Base-by-base conservation (phyloP, 2,797 vertebrate genomes). In the Pachyuromys duprasi region DNA sequence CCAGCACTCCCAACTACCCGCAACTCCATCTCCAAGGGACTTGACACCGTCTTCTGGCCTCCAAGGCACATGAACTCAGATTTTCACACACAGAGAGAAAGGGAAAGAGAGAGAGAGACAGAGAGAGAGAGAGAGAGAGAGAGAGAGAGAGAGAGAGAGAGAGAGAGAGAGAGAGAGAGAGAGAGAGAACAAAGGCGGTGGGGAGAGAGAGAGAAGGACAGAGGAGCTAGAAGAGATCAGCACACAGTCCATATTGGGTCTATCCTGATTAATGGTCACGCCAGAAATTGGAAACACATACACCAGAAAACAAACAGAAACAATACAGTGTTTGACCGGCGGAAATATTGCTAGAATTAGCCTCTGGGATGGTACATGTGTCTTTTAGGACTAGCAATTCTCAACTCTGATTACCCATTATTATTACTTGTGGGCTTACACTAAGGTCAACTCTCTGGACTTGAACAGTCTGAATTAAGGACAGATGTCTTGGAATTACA, bases 241-340 rank as follows among this genome's bases (percentile, higher is more conserved):
- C 2, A 65, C 0, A 55, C 0, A 87, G 26, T 63, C 12, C 67
- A 69, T 60, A 4, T 82, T 0, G 7, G 69, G 62, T 75, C 8
- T 95, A 17, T 69, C 80, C 15, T 95, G 74, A 1, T 12, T 93
- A 95, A 60, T 11, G 87, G 90, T 67, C 39, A 93, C 87, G 12
- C 28, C 55, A 72, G 45, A n/a, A 76, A 90, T 24, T 36, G 14
- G 60, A 67, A 86, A 80, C 12, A 53, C 65, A 72, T 24, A 9
- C 28, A 57, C 7, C 83, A 9, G 86, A 28, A 90, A 83, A 74
- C 13, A 81, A 72, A 82, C 4, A 93, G n/a, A 90, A 93, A 63
- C 0, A 72, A 28, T 12, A n/a, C 62, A 18, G 39, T 80, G 81
- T 96, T 72, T 65, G 65, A 86, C 70, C 57, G n/a, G 18, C 60